Conservation (phyloP, 2,113 vertebrate species). For the Cyrtonyx montezumae region DNA sequence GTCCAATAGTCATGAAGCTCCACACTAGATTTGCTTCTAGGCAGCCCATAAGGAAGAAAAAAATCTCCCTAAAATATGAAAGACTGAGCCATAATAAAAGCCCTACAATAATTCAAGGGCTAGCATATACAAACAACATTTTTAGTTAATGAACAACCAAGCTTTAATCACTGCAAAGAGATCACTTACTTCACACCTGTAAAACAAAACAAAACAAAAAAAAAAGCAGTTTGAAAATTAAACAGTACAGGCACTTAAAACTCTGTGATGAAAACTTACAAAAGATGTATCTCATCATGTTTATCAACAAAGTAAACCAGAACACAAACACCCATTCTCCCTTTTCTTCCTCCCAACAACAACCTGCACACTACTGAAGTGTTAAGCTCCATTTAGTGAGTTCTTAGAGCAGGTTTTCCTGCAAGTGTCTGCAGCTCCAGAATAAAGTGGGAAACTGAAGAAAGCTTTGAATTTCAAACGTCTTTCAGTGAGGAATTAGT, state of each 20-base stretch:
- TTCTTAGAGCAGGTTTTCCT: conserved; percentile 33
- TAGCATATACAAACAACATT: background rate
- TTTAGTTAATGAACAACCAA: background rate
- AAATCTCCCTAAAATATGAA: background rate
- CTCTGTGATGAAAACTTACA: background rate
- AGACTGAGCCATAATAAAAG: conserved; percentile 20
- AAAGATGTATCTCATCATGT: background rate
- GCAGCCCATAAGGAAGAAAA: background rate
- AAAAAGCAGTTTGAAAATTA: conserved; percentile 18
- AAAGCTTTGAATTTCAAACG: conserved; percentile 76
- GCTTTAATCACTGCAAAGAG: conserved; percentile 31
- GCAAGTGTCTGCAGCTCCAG: conserved; percentile 73
- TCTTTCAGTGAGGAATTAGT: conserved; percentile 81
- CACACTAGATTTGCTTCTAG: background rate
- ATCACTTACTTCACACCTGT: background rate
- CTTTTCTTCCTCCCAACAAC: conserved; percentile 7
- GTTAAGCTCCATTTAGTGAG: conserved; percentile 19
- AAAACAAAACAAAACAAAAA: background rate
- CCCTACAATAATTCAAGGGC: background rate
- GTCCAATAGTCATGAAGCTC: background rate
- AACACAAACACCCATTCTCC: background rate
- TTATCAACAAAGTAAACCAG: background rate
- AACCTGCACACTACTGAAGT: background rate
- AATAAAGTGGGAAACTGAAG: conserved; percentile 29
- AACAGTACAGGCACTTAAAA: background rate